Base-by-base conservation (phyloP, 2,797 vertebrate genomes). In the Melanotaenia boesemani region DNA sequence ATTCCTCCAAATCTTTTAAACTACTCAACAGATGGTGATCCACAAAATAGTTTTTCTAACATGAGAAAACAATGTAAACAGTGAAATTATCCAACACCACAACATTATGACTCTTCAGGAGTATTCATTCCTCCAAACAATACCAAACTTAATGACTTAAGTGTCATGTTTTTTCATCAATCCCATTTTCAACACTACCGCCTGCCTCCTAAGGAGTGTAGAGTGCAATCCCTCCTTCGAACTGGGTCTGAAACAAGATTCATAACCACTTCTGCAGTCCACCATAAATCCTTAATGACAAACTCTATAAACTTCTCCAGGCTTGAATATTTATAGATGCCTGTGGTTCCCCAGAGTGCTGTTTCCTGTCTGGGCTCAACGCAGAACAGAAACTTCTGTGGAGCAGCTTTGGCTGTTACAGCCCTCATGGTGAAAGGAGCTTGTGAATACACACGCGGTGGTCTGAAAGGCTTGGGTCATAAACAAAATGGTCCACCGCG, bases 231-330 rank as follows among this genome's bases (percentile, higher is more conserved):
- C 60, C 72, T 67, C 72, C 67, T 65, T 73, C 24, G 18, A 69
- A 52, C 60, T 69, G 66, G 69, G 56, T 81, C 76, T 79, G 77
- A 81, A 86, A 89, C 65, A 71, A 57, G 32, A 62, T 58, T 83
- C 76, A 76, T 67, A 73, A 87, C 82, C 86, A 84, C 91, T 91
- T 93, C 86, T 91, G 86, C 82, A 87, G 84, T 75, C 88, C 71
- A 66, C 91, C 85, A 92, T 95, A 95, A 95, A 95, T 94, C 91
- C 89, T 93, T 93, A 90, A 94, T 83, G 79, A 90, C 91, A 91
- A 91, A 93, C 90, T 93, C 90, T 79, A 94, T 91, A 93, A 94
- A 95, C 88, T 87, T 92, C 90, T 92, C 88, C 76, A 83, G 88
- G 85, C 76, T 85, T 89, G 91, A 93, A 93, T 93, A 94, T 94